Evolutionary conservation across 2,113 vertebrate species (phyloP).

Genomic region (Motacilla tschutschensis): DNA sequence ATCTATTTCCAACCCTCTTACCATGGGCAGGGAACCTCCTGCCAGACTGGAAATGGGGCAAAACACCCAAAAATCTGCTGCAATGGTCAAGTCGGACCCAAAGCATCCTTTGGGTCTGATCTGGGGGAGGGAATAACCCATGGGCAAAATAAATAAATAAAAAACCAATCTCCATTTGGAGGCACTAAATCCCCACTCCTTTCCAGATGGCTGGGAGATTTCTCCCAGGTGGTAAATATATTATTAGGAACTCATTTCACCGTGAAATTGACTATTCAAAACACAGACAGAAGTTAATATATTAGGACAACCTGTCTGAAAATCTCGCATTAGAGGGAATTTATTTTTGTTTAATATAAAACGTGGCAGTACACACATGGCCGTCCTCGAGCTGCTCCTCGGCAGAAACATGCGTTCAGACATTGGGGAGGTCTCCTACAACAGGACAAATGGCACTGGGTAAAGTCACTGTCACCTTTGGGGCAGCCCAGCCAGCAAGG

Average conservation of each 20-base stretch:
- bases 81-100: neutral
- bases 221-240: conserved; percentile 87
- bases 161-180: conserved; percentile 76
- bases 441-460: neutral
- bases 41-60: rapidly evolving
- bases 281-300: conserved; percentile 86
- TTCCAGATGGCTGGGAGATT: conserved; percentile 85
- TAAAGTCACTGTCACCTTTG: neutral
- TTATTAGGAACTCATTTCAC: conserved; percentile 88
- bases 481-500: neutral
- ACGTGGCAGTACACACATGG: conserved; percentile 46
- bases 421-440: neutral
- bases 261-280: conserved; percentile 87
- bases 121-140: neutral
- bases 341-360: conserved; percentile 82
- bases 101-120: neutral
- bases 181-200: conserved; percentile 77
- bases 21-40: neutral
- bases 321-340: conserved; percentile 74
- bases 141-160: conserved; percentile 69
- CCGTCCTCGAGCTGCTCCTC: conserved; percentile 51
- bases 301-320: conserved; percentile 84
- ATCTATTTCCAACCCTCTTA: neutral
- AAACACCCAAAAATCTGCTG: neutral
- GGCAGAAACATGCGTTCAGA: neutral